Evolutionary conservation across 1,140 invertebrate genomes (phyloP).

Genomic region (Rhizoglyphus robini): DNA sequence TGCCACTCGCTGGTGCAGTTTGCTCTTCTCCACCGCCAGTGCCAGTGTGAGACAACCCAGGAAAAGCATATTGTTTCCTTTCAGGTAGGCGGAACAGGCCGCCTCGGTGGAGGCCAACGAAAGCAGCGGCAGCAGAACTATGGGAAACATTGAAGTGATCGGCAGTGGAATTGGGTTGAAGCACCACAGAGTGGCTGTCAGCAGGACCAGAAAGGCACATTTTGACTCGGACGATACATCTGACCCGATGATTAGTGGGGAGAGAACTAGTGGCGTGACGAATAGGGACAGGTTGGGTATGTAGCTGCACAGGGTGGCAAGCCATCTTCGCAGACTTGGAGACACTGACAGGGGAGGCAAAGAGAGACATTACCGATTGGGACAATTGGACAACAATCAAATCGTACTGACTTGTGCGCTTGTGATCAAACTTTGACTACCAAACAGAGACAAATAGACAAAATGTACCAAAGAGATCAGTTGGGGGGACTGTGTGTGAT

Average conservation of each 20-base stretch:
- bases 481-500: too few species aligned
- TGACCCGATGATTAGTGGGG: not conserved
- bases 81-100: conserved; percentile 56
- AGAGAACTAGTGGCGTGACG: not conserved
- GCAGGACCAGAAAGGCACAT: conserved; percentile 42
- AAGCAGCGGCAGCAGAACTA: conserved; percentile 35
- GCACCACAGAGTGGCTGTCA: conserved; percentile 37
- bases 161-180: conserved; percentile 39
- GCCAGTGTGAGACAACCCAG: conserved; percentile 56
- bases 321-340: too few species aligned
- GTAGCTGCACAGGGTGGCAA: too few species aligned
- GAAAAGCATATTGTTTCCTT: conserved; percentile 52
- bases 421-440: too few species aligned
- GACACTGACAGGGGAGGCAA: too few species aligned
- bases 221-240: conserved; percentile 26
- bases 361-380: too few species aligned
- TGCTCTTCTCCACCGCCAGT: conserved; percentile 65
- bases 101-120: conserved; percentile 40
- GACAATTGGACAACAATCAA: too few species aligned
- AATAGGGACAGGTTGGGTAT: not conserved
- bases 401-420: too few species aligned
- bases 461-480: too few species aligned
- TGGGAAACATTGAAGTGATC: conserved; percentile 37
- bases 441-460: too few species aligned
- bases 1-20: conserved; percentile 68